Percentiles rank a stretch among this genome's conserved stretches.
Evolutionary conservation across 2,797 vertebrate genomes (phyloP).

Genomic region (Telmatherina bonti): DNA sequence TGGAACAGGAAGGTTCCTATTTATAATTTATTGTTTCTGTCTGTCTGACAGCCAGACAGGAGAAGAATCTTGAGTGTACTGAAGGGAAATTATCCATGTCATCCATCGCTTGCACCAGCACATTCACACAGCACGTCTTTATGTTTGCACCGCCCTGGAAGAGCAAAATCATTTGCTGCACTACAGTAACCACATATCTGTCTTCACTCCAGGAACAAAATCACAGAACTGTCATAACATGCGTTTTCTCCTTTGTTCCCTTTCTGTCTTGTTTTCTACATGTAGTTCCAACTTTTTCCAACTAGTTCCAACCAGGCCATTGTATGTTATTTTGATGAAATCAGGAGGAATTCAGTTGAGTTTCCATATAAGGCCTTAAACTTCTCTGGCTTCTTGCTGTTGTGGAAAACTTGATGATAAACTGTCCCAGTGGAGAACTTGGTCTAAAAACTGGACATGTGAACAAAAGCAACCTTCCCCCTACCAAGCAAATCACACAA

Average conservation of each 20-base stretch:
- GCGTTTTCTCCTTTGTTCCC: background rate
- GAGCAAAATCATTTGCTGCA: constrained; percentile 11
- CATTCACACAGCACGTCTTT: constrained; percentile 19
- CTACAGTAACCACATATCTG: constrained; percentile 1
- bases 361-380: constrained; percentile 80
- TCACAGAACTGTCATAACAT: background rate
- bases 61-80: constrained; percentile 40
- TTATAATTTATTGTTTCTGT: constrained; percentile 77
- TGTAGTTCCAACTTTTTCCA: constrained; percentile 24
- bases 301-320: too few species aligned
- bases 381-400: constrained; percentile 54
- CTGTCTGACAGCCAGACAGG: constrained; percentile 36
- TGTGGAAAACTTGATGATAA: constrained; percentile 72
- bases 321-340: constrained; percentile 59
- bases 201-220: background rate
- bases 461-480: constrained; percentile 25
- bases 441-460: constrained; percentile 54
- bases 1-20: constrained; percentile 63
- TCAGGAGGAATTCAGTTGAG: constrained; percentile 70
- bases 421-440: constrained; percentile 57
- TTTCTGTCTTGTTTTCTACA: background rate
- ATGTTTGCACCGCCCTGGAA: background rate
- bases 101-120: constrained; percentile 19
- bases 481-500: constrained; percentile 34
- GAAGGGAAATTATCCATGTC: constrained; percentile 59